A percentile compares a stretch with the other conserved stretches of the same genome.
Evolutionary conservation across 2,113 vertebrate genomes (phyloP).

Genomic region (Andinoacara biseriatus): DNA sequence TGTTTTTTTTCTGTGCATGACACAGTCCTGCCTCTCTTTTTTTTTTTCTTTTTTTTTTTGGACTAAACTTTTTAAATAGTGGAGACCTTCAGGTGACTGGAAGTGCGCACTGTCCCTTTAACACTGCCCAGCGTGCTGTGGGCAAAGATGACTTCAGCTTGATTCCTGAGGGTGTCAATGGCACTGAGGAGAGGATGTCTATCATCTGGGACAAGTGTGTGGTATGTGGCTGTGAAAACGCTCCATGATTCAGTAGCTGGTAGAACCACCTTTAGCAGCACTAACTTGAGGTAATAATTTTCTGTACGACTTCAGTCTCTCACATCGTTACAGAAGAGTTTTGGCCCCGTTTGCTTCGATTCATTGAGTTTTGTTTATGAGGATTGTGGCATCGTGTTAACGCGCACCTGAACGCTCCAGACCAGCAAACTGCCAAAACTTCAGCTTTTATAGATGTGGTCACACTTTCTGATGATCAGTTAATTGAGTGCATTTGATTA

Average conservation of each 20-base stretch:
- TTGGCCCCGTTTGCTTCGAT: not conserved
- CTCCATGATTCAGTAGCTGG: not conserved
- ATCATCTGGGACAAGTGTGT: conserved; percentile 99
- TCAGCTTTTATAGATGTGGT: not conserved
- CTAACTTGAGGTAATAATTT: not conserved
- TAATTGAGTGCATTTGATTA: not conserved
- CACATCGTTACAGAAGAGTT: not conserved
- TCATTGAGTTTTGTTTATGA: not conserved
- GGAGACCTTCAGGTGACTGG: conserved; percentile 98
- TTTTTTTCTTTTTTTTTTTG: not conserved
- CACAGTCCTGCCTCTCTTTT: not conserved
- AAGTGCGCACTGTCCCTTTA: conserved; percentile 97
- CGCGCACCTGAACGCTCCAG: not conserved
- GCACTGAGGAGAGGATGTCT: conserved; percentile 96
- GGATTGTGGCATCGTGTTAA: not conserved
- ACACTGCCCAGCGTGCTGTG: conserved; percentile 96
- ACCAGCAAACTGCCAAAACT: not conserved
- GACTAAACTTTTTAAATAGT: conserved; percentile 64
- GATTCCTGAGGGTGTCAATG: conserved; percentile 97
- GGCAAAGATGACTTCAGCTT: conserved; percentile 98
- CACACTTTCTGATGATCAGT: not conserved
- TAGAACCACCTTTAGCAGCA: not conserved
- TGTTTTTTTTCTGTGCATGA: not conserved
- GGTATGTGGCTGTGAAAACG: conserved; percentile 78
- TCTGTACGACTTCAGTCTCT: not conserved